Evolutionary conservation across 2,113 vertebrate genomes (phyloP).

Genomic region (Taxidea taxus): DNA sequence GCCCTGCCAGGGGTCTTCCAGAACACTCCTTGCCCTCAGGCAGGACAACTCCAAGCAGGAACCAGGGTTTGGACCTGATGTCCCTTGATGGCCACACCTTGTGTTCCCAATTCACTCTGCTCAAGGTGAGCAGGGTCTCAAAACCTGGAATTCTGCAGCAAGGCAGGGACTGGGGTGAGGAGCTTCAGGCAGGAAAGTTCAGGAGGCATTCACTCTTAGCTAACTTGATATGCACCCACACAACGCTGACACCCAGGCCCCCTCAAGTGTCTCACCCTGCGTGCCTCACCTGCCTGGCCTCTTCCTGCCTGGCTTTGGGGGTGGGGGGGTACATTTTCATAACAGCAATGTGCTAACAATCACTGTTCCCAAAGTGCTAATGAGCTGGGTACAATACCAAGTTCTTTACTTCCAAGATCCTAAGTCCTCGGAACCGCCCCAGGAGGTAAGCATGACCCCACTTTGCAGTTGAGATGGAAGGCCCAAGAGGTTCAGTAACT

Average conservation of each 20-base stretch:
- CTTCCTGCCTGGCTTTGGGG: not conserved
- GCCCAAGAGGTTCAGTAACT: not conserved
- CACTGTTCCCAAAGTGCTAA: fast-evolving
- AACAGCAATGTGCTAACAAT: not conserved
- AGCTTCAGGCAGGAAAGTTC: fast-evolving
- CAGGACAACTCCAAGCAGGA: not conserved
- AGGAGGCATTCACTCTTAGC: not conserved
- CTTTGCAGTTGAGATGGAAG: not conserved
- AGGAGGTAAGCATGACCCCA: not conserved
- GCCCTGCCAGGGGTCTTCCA: not conserved
- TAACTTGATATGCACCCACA: fast-evolving
- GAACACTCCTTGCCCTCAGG: not conserved
- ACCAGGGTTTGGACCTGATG: not conserved
- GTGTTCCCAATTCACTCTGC: fast-evolving
- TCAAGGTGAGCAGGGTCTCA: not conserved
- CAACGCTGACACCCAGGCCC: fast-evolving
- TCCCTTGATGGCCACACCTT: not conserved
- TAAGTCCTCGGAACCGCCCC: not conserved
- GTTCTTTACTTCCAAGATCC: not conserved
- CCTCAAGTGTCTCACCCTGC: not conserved
- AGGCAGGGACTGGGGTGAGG: not conserved
- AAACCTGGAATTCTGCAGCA: too few species aligned
- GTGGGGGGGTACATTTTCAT: not conserved
- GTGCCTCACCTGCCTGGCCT: not conserved
- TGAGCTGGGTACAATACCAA: fast-evolving